Base-by-base conservation (phyloP, 2,797 vertebrate genomes). In the Benthosema pterotum region DNA sequence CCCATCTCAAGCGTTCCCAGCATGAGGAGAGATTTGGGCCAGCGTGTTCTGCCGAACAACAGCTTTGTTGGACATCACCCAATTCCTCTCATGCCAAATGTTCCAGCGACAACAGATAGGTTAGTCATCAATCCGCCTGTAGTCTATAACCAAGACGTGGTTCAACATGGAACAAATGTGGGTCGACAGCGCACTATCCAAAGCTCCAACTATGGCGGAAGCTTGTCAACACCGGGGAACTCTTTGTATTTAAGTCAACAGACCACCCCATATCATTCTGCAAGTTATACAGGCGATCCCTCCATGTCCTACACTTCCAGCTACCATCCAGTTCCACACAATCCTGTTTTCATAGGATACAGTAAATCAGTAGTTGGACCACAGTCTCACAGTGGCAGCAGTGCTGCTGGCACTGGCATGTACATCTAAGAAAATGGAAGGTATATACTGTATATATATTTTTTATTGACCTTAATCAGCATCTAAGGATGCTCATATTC, bases 321-420 rank as follows among this genome's bases (percentile, higher is more conserved):
- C 3, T 86, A 84, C 57, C 63, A 90, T 11, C 82, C 80, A 0
- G 45, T 67, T 2, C 72, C 71, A 49, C 88, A 89, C 15, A 78
- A 69, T 57, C 88, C 87, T 5, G 25, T 90, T 65, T 88, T 90
- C 15, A 46, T 92, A 13, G 67, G 75, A 18, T 90, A 91, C 55
- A 69, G 71, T 5, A n/a, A 53, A 18, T 90, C 90, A 22, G 66
- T 42, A 45, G 14, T 73, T 16, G 15, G 74, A 8, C 59, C 80
- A 0, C 4, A 15, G 1, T 67, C 78, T 66, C 12, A 67, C 47
- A 75, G 63, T 2, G 65, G 63, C n/a, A 79, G 67, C 58, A 74
- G 67, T 9, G 2, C n/a, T n/a, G n/a, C n/a, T n/a, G n/a, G n/a
- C n/a, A n/a, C n/a, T 28, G 86, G 84, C 42, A 19, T 92, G 1